These are phyloP conservation scores for Gobio occitaniae DNA, from an alignment of 2,797 vertebrate species.

Conservation along the genomic window DNA sequence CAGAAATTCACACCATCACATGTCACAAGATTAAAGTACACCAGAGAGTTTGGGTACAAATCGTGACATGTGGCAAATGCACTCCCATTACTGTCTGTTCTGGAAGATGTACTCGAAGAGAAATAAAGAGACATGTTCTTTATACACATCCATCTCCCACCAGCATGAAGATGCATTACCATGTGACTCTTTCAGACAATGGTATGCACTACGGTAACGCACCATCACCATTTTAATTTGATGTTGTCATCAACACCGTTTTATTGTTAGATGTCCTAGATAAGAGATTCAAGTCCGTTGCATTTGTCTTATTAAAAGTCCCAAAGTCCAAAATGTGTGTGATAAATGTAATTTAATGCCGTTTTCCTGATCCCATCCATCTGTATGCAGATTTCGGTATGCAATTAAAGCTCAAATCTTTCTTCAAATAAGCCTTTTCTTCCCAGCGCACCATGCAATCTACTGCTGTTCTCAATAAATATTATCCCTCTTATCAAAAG, in stretches of 20 bases:
- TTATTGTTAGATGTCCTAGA: constrained; percentile 9
- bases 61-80: not conserved
- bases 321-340: constrained; percentile 27
- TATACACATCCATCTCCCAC: constrained; percentile 25
- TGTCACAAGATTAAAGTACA: not conserved
- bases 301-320: constrained; percentile 21
- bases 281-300: not conserved
- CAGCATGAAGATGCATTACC: constrained; percentile 24
- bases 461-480: constrained; percentile 71
- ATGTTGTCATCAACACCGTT: constrained; percentile 11
- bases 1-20: constrained; percentile 12
- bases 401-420: constrained; percentile 81
- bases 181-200: constrained; percentile 36
- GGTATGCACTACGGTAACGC: not conserved
- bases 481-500: constrained; percentile 82
- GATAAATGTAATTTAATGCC: constrained; percentile 17
- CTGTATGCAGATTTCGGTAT: constrained; percentile 71
- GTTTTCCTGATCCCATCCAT: constrained; percentile 47
- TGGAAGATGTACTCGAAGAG: not conserved
- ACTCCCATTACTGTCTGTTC: constrained; percentile 8
- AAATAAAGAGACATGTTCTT: constrained; percentile 15
- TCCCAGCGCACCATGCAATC: constrained; percentile 67
- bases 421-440: constrained; percentile 75
- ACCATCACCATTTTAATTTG: constrained; percentile 41
- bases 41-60: not conserved